Conservation (phyloP, 2,113 vertebrate genomes). For the Axis porcinus region DNA sequence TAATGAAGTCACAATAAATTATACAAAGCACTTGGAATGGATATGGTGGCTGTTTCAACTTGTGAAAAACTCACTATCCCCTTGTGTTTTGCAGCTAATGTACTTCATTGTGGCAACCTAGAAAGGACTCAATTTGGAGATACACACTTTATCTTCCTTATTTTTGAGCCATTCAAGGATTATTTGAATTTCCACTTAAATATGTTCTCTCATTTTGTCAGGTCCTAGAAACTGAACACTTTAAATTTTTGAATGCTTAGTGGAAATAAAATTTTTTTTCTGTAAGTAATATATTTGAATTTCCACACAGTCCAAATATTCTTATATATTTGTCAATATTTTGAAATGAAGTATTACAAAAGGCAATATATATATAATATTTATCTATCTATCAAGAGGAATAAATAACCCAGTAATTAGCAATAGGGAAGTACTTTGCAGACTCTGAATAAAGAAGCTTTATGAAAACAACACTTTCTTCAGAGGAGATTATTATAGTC, state of each 20-base stretch:
- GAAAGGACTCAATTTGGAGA: background rate
- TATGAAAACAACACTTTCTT: background rate
- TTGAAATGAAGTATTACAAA: background rate
- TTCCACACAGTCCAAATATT: background rate
- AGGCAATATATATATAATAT: background rate
- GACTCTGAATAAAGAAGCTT: background rate
- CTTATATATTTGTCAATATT: background rate
- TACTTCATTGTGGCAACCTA: background rate
- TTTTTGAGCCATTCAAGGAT: background rate
- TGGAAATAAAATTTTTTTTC: constrained; percentile 3
- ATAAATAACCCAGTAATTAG: background rate
- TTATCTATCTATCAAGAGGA: background rate
- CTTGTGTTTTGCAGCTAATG: background rate
- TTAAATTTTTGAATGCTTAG: constrained; percentile 5
- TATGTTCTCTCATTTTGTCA: background rate
- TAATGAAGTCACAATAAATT: constrained; percentile 23
- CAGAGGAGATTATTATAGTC: background rate
- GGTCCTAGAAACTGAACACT: background rate
- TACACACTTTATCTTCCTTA: background rate
- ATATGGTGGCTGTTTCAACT: background rate
- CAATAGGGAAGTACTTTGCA: background rate
- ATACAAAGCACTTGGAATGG: background rate
- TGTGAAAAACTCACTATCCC: background rate
- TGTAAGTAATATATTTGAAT: background rate
- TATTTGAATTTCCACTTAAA: background rate